These are phyloP conservation scores for Lagodon rhomboides DNA, from an alignment of 2,797 vertebrate genomes.

Conservation along the genomic window DNA sequence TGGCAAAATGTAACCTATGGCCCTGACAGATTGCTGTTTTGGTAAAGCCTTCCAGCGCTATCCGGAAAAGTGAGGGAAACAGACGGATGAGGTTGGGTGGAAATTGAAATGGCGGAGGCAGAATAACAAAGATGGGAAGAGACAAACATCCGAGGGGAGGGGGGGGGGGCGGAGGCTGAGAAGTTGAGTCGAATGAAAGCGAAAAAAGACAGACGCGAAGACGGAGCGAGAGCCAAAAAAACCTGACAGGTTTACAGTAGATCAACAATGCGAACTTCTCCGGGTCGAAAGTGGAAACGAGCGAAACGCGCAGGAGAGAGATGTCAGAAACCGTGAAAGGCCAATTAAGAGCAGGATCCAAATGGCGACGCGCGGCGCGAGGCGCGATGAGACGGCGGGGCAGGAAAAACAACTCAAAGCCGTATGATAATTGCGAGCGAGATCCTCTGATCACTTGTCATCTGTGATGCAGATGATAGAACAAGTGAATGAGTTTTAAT, in stretches of 20 bases:
- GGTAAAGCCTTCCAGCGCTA: constrained; percentile 78
- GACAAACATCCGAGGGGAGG: constrained; percentile 23
- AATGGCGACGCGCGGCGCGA: constrained; percentile 23
- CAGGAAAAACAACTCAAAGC: constrained; percentile 77
- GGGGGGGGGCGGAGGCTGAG: not conserved
- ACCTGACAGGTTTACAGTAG: constrained; percentile 54
- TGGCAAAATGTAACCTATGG: constrained; percentile 84
- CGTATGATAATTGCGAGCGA: constrained; percentile 76
- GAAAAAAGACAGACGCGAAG: constrained; percentile 1
- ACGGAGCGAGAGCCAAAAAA: constrained; percentile 26
- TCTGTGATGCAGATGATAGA: constrained; percentile 78
- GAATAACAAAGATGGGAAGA: constrained; percentile 45
- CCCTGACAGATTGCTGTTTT: constrained; percentile 85
- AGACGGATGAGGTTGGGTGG: constrained; percentile 57
- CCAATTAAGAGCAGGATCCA: constrained; percentile 68
- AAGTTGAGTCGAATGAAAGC: constrained; percentile 31
- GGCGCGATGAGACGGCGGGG: constrained; percentile 58
- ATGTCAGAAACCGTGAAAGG: constrained; percentile 62
- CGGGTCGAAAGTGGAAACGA: constrained; percentile 59
- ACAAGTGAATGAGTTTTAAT: constrained; percentile 83
- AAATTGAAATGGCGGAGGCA: constrained; percentile 40
- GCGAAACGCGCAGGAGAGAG: constrained; percentile 48
- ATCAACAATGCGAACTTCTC: constrained; percentile 57
- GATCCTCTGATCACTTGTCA: constrained; percentile 83
- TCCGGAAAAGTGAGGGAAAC: constrained; percentile 55